Conservation (phyloP, 2,797 vertebrate species). For the Anisognathus igniventris region DNA sequence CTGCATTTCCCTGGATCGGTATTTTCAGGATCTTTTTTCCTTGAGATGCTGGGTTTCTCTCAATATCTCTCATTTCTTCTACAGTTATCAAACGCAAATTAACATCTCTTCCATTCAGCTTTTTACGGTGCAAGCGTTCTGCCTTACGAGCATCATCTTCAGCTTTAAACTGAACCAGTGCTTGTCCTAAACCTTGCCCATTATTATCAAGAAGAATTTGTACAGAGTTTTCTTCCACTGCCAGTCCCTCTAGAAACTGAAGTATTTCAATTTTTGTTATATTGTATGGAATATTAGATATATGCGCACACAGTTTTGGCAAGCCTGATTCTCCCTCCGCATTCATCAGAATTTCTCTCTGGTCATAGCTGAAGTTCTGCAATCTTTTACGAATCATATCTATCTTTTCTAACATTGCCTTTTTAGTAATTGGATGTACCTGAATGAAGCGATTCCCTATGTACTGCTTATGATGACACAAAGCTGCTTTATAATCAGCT, state of each 20-base stretch:
- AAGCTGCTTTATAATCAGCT: constrained; percentile 89
- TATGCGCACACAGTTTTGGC: constrained; percentile 87
- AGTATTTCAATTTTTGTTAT: constrained; percentile 93
- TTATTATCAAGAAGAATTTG: constrained; percentile 91
- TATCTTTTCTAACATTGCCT: constrained; percentile 97
- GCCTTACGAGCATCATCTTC: constrained; percentile 95
- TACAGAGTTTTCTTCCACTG: constrained; percentile 89
- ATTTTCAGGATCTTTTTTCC: constrained; percentile 90
- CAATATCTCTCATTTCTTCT: constrained; percentile 95
- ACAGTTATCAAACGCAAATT: constrained; percentile 91
- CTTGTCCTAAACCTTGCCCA: constrained; percentile 95
- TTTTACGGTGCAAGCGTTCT: constrained; percentile 94
- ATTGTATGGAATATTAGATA: constrained; percentile 97
- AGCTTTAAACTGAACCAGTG: constrained; percentile 91
- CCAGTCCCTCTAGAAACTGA: constrained; percentile 91
- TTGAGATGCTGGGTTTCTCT: constrained; percentile 92
- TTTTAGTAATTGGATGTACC: constrained; percentile 94
- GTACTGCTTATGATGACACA: constrained; percentile 96
- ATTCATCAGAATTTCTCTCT: constrained; percentile 83
- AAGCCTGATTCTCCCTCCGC: constrained; percentile 73
- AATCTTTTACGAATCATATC: constrained; percentile 90
- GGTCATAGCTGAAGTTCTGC: constrained; percentile 84
- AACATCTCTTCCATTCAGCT: constrained; percentile 94
- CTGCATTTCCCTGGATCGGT: constrained; percentile 75
- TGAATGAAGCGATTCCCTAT: constrained; percentile 98